Percentiles rank a stretch among this genome's conserved stretches.
Evolutionary conservation across 1,140 invertebrate genomes (phyloP).

Genomic region (Colletes gigas): DNA sequence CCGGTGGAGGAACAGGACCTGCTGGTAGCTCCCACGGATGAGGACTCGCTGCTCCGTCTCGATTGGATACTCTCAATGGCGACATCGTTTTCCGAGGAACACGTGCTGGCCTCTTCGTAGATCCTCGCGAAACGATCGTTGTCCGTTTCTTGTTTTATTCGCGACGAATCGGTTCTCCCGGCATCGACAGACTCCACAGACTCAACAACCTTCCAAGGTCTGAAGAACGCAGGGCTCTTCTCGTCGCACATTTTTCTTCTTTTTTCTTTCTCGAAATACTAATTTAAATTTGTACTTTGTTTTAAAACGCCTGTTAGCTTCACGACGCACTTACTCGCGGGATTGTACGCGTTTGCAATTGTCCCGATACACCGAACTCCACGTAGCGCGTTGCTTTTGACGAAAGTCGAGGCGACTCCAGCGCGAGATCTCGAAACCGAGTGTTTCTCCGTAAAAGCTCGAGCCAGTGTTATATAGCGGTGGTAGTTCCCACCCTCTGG

Average conservation of each 20-base stretch:
- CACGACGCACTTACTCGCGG: too few relatives aligned
- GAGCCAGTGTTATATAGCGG: slow-evolving; percentile 52
- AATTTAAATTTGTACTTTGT: too few relatives aligned
- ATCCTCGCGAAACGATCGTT: slow-evolving; percentile 21
- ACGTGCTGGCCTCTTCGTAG: slow-evolving; percentile 11
- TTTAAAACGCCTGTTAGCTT: too few relatives aligned
- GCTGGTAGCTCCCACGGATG: neutral
- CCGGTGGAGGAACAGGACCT: slow-evolving; percentile 2
- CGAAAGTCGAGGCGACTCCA: too few relatives aligned
- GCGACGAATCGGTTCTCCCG: neutral
- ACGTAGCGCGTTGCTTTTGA: too few relatives aligned
- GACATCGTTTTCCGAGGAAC: neutral
- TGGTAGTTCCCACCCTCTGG: slow-evolving; percentile 48
- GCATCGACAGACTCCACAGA: neutral
- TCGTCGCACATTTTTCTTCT: slow-evolving; percentile 51
- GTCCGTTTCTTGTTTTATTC: slow-evolving; percentile 50
- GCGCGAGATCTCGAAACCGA: neutral
- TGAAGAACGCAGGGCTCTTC: slow-evolving; percentile 56
- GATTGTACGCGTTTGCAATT: too few relatives aligned
- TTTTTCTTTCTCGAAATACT: too few relatives aligned
- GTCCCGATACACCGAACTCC: too few relatives aligned
- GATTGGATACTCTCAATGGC: neutral
- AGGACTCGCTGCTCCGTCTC: slow-evolving; percentile 6
- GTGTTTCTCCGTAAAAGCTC: neutral
- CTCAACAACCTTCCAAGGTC: slow-evolving; percentile 66